Percentiles rank a stretch among this genome's conserved stretches.
phyloP scores from a whole-genome alignment of 2,888 invertebrate species.

The Ophioninae sp. region DNA sequence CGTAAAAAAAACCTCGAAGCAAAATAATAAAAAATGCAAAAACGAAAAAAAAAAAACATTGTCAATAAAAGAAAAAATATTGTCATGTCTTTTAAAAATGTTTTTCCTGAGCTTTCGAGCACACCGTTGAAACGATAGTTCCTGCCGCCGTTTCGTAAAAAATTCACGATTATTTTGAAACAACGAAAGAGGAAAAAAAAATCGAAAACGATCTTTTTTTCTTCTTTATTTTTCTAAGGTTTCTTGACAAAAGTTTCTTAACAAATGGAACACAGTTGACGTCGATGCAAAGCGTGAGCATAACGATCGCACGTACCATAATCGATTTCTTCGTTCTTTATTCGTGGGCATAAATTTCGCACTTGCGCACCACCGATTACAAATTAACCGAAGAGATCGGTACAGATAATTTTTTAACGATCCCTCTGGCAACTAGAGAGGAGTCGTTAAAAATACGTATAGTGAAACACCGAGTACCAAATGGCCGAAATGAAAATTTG shows the following conservation, averaged over 20 bases:
- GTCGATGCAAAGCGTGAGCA: neutral
- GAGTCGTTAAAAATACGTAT: neutral
- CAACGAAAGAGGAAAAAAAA: neutral
- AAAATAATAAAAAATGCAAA: neutral
- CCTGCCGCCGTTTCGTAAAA: neutral
- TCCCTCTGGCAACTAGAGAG: neutral
- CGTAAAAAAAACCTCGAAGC: too few relatives aligned
- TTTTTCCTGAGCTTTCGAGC: neutral
- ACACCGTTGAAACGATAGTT: neutral
- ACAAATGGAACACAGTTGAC: neutral
- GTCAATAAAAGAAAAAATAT: neutral
- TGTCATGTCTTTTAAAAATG: neutral
- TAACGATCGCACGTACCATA: conserved; percentile 25
- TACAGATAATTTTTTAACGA: conserved; percentile 28
- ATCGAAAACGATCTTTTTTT: neutral
- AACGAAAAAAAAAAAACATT: too few relatives aligned
- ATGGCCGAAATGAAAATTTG: too few relatives aligned
- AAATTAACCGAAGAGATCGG: conserved; percentile 26
- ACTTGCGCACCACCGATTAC: conserved; percentile 4
- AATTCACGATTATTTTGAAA: neutral
- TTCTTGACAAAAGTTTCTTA: too few relatives aligned
- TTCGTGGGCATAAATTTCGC: conserved; percentile 12
- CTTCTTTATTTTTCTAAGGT: too few relatives aligned
- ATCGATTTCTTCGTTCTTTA: conserved; percentile 15
- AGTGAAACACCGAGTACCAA: too few relatives aligned